A percentile compares a stretch with the other conserved stretches of the same genome.
phyloP scores from a whole-genome alignment of 2,797 vertebrate species.

The Distichodus sexfasciatus region DNA sequence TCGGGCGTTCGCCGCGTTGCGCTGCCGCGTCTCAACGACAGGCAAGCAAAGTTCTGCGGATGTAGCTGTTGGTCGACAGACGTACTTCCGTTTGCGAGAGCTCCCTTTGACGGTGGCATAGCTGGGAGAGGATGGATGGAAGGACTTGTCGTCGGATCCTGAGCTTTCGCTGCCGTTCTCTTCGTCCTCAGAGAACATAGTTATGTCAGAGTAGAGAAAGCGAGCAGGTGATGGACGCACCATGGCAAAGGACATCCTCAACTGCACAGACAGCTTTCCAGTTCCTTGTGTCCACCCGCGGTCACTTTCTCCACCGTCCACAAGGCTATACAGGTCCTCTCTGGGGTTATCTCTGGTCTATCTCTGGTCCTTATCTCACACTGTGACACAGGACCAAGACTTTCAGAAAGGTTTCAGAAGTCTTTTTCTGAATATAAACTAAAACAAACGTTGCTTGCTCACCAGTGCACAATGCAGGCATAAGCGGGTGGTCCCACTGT shows the following conservation, averaged over 20 bases:
- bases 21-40: slow-evolving; percentile 77
- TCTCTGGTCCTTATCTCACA: too few species aligned
- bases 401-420: too few species aligned
- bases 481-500: not conserved
- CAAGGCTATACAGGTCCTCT: not conserved
- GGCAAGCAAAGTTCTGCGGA: slow-evolving; percentile 26
- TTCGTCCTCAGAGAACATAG: slow-evolving; percentile 84
- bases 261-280: slow-evolving; percentile 12
- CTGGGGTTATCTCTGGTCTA: slow-evolving; percentile 15
- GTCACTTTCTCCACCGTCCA: not conserved
- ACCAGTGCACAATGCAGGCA: too few species aligned
- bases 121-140: slow-evolving; percentile 66
- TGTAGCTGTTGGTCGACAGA: slow-evolving; percentile 52
- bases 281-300: slow-evolving; percentile 16
- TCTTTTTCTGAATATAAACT: too few species aligned
- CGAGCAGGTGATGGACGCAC: slow-evolving; percentile 81
- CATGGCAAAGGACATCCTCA: slow-evolving; percentile 86
- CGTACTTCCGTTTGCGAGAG: slow-evolving; percentile 61
- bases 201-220: slow-evolving; percentile 89
- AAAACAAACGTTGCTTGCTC: too few species aligned
- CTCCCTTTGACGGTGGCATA: slow-evolving; percentile 38
- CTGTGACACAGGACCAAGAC: too few species aligned
- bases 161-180: slow-evolving; percentile 88
- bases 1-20: slow-evolving; percentile 89
- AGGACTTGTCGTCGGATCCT: slow-evolving; percentile 83